Base-by-base conservation (phyloP, 2,797 vertebrate genomes). In the Molossus molossus region DNA sequence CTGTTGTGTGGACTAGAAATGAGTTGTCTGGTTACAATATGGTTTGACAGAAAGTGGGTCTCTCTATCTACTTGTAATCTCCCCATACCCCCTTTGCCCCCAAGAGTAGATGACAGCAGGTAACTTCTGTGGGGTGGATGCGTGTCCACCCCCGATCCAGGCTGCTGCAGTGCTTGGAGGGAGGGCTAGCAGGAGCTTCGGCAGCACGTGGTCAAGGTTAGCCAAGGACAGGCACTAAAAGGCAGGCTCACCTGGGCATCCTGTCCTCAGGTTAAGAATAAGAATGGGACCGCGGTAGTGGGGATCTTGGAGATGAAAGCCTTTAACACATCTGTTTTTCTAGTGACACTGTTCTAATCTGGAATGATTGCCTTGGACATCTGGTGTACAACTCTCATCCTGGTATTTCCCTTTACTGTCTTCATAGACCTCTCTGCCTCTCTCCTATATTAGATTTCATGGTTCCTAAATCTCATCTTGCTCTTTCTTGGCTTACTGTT, bases 391-490 rank as follows among this genome's bases (percentile, higher is more conserved):
- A 6, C 65, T 92, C 33, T 89, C 48, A 86, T 76, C 20, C 60
- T 58, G 45, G 37, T 75, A 67, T 69, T 88, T 85, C 48, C 14
- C 64, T 79, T 94, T 87, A 69, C 58, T 83, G 9, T 87, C 33
- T 83, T 90, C 33, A 27, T 82, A 81, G 33, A 80, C 18, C 94
- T 83, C 40, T 70, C 64, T 70, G 23, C 13, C 29, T 96, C 55
- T 72, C 7, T 70, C 64, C 60, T 89, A 3, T 77, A 40, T 57
- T 92, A 57, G 57, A 80, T 65, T 92, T 86, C 53, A 20, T 65
- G 15, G 76, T 87, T 91, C 60, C 60, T 69, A 62, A 96, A 91
- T 87, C n/a, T 5, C 12, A 4, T 67, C 25, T 91, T 93, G 58
- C 64, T 25, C n/a, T 84, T 72, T 67, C 65, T 23, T 88, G 65